Conservation (phyloP, 2,797 vertebrate genomes). For the Gouania willdenowi region DNA sequence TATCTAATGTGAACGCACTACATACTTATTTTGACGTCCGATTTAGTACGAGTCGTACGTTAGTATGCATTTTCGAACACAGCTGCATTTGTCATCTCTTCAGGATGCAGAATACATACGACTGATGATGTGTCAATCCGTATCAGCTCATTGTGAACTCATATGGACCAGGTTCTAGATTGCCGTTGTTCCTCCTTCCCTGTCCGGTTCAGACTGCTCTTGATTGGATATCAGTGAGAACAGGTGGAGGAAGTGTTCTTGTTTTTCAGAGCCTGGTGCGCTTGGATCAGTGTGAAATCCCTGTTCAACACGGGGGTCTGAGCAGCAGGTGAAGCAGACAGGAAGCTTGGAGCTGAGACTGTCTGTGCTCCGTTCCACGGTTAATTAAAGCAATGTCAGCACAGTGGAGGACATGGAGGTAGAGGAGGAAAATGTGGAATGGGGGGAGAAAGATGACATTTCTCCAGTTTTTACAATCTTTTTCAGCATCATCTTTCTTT, state of each 20-base stretch:
- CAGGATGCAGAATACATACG: no score
- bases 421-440: conserved; percentile 4
- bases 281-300: conserved; percentile 34
- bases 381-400: conserved; percentile 51
- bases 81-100: no score
- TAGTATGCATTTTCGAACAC: no score
- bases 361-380: conserved; percentile 29
- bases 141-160: background rate
- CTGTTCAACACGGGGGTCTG: conserved; percentile 26
- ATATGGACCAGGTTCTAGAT: background rate
- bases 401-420: conserved; percentile 20
- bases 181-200: no score
- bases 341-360: conserved; percentile 30
- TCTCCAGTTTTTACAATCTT: no score
- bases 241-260: conserved; percentile 36
- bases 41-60: no score
- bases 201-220: no score
- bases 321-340: conserved; percentile 13
- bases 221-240: conserved; percentile 17
- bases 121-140: no score
- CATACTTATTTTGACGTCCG: no score
- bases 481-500: no score
- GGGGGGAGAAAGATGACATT: conserved; percentile 8
- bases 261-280: conserved; percentile 38
- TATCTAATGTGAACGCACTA: no score